A percentile compares a stretch with the other conserved stretches of the same genome.
phyloP scores from a whole-genome alignment of 2,113 vertebrate species.

The Ageneiosus marmoratus region DNA sequence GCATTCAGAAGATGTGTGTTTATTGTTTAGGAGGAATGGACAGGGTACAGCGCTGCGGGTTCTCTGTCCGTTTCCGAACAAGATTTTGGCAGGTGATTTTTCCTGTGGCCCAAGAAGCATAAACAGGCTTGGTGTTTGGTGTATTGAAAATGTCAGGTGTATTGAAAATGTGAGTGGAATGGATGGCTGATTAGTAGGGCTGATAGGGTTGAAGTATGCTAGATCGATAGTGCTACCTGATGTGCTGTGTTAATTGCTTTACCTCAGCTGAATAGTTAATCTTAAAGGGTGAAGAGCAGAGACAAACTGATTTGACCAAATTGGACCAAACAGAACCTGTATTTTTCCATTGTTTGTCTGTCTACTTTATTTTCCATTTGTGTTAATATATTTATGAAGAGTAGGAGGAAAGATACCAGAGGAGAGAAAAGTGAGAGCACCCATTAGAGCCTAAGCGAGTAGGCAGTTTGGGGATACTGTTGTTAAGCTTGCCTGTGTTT shows the following conservation, averaged over 20 bases:
- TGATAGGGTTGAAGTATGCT: conserved; percentile 25
- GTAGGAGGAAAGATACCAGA: not conserved
- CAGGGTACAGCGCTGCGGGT: not conserved
- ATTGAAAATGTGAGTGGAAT: conserved; percentile 32
- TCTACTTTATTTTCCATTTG: not conserved
- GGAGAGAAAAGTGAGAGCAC: not conserved
- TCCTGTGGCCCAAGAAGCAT: not conserved
- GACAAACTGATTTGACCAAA: conserved; percentile 4
- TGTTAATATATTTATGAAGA: not conserved
- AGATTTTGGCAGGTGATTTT: conserved; percentile 11
- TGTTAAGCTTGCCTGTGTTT: not conserved
- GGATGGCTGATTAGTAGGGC: conserved; percentile 27
- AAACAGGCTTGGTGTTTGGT: conserved; percentile 21
- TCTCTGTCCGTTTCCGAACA: conserved; percentile 15
- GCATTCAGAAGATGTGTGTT: not conserved
- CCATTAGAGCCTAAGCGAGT: not conserved
- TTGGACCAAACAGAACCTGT: not conserved
- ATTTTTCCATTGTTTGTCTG: not conserved
- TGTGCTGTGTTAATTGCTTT: conserved; percentile 37
- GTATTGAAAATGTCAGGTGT: conserved; percentile 19
- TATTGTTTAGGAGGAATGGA: conserved; percentile 27
- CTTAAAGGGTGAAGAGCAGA: not conserved
- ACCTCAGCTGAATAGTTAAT: conserved; percentile 41
- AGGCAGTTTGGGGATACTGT: not conserved
- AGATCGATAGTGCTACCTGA: conserved; percentile 37